These are phyloP conservation scores for Cyclophora albipunctata DNA, from an alignment of 2,888 invertebrate species.

Conservation along the genomic window DNA sequence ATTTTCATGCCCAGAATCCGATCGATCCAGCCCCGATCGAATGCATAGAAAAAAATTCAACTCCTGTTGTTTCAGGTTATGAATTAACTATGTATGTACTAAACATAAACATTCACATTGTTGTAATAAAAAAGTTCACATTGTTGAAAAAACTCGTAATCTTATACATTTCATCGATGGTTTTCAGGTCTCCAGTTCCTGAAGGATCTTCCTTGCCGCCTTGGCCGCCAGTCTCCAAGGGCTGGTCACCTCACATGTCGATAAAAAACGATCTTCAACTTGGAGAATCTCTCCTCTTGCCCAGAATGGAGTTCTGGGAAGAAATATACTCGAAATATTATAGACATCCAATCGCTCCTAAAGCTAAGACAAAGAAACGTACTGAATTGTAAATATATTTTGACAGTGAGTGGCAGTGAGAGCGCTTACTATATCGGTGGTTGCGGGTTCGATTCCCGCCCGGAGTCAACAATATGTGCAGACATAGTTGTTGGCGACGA, in stretches of 20 bases:
- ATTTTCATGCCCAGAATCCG: too few species aligned
- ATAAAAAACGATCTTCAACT: constrained; percentile 24
- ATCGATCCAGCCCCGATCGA: too few species aligned
- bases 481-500: too few species aligned
- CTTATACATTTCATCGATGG: neutral
- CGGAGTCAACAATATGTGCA: too few species aligned
- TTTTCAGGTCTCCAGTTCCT: constrained; percentile 31
- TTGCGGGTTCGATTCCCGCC: too few species aligned
- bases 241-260: constrained; percentile 33
- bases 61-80: too few species aligned
- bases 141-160: too few species aligned
- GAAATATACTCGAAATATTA: constrained; percentile 33
- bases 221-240: constrained; percentile 30
- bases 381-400: neutral
- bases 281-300: constrained; percentile 19
- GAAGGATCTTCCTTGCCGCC: constrained; percentile 23
- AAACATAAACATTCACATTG: too few species aligned
- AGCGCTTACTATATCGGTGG: too few species aligned
- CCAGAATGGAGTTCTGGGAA: constrained; percentile 33
- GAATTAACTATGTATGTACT: too few species aligned
- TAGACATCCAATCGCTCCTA: constrained; percentile 26
- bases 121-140: too few species aligned
- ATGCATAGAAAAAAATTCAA: too few species aligned
- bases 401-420: neutral
- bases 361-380: constrained; percentile 2